Conservation (phyloP, 2,797 vertebrate species). For the Chaetodon trifasciatus region DNA sequence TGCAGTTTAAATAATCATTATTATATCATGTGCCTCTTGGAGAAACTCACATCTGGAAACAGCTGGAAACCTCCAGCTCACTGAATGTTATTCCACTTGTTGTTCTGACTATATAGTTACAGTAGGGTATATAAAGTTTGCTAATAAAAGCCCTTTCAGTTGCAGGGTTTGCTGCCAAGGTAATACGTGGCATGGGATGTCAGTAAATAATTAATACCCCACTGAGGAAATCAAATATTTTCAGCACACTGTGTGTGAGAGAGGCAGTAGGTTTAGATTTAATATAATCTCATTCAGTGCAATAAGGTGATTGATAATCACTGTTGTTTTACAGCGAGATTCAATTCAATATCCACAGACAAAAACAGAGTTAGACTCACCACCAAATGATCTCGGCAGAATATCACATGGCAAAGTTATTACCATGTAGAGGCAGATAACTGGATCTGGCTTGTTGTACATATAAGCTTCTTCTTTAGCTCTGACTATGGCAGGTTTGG, state of each 20-base stretch:
- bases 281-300: slow-evolving; percentile 10
- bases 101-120: not conserved
- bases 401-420: not conserved
- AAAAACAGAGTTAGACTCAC: not conserved
- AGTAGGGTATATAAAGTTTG: slow-evolving; percentile 12
- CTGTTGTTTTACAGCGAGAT: not conserved
- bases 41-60: not conserved
- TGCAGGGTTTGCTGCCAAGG: not conserved
- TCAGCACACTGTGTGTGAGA: slow-evolving; percentile 1
- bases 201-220: slow-evolving; percentile 30
- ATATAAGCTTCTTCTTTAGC: not conserved
- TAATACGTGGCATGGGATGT: not conserved
- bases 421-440: not conserved
- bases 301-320: not conserved
- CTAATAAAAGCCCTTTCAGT: slow-evolving; percentile 1
- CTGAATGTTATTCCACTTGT: not conserved
- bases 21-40: not conserved
- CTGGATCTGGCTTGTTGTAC: not conserved
- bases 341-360: not conserved
- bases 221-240: slow-evolving; percentile 28
- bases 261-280: not conserved
- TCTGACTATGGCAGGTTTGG: not conserved
- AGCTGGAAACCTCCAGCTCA: not conserved
- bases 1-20: not conserved
- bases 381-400: not conserved